phyloP scores from a whole-genome alignment of 2,888 invertebrate genomes.

The Meta bourneti region DNA sequence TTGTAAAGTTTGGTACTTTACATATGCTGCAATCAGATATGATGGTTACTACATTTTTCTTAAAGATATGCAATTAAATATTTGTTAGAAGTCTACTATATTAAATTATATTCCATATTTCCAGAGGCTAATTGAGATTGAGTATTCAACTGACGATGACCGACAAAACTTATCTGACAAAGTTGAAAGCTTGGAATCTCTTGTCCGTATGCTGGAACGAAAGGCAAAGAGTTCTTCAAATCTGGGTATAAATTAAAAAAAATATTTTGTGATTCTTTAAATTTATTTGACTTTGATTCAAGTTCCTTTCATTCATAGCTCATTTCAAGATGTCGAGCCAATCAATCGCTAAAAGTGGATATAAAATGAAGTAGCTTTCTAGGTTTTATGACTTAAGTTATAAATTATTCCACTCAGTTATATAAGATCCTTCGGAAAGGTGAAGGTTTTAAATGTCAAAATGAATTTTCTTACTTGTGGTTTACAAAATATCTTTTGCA shows the following conservation, averaged over 20 bases:
- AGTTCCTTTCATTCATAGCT: too few species aligned
- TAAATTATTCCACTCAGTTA: too few species aligned
- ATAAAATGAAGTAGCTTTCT: neutral
- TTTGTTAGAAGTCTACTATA: neutral
- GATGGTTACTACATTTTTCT: neutral
- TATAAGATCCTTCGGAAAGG: too few species aligned
- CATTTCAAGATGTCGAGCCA: too few species aligned
- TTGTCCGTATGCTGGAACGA: slow-evolving; percentile 97
- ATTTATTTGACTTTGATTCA: too few species aligned
- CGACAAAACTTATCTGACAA: slow-evolving; percentile 93
- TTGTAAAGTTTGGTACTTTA: neutral
- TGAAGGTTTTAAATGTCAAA: too few species aligned
- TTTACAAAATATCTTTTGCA: too few species aligned
- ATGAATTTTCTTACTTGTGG: too few species aligned
- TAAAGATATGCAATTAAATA: neutral
- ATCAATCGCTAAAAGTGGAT: neutral
- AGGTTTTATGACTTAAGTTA: too few species aligned
- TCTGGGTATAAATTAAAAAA: slow-evolving; percentile 85
- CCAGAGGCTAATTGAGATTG: slow-evolving; percentile 92
- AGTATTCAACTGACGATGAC: slow-evolving; percentile 97
- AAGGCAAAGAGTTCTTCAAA: slow-evolving; percentile 99
- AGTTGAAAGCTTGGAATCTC: slow-evolving; percentile 96
- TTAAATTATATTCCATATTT: neutral
- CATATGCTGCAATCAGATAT: neutral
- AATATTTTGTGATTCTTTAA: neutral